Evolutionary conservation across 2,113 vertebrate genomes (phyloP).

Genomic region (Pygoscelis antarcticus): DNA sequence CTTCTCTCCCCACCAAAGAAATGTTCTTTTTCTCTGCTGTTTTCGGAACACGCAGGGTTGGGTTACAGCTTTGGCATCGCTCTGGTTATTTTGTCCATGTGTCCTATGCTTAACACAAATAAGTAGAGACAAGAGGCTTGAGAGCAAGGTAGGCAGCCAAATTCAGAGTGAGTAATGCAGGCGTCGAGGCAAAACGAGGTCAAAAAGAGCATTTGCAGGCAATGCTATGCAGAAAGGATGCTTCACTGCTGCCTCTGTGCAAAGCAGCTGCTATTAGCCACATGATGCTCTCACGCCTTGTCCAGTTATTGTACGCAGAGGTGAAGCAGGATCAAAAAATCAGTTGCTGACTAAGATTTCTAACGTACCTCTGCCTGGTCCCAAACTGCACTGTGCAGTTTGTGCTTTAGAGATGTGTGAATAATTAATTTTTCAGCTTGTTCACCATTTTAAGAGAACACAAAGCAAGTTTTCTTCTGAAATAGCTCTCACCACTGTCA

Average conservation of each 20-base stretch:
- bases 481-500: conserved; percentile 30
- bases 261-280: background rate
- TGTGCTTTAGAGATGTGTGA: background rate
- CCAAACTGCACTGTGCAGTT: background rate
- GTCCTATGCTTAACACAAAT: conserved; percentile 67
- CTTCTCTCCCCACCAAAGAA: background rate
- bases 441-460: conserved; percentile 20
- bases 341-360: background rate
- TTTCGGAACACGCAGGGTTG: conserved; percentile 21
- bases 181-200: background rate
- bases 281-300: background rate
- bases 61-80: conserved; percentile 64
- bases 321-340: background rate
- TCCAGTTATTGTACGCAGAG: background rate
- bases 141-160: conserved; percentile 50
- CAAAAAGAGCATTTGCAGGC: conserved; percentile 39
- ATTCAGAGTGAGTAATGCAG: conserved; percentile 62
- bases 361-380: background rate
- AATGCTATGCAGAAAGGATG: background rate
- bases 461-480: conserved; percentile 39
- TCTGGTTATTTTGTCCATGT: conserved; percentile 66
- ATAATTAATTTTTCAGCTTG: conserved; percentile 58
- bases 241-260: background rate
- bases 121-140: conserved; percentile 58
- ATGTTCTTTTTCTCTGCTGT: background rate